These are phyloP conservation scores for Mico argentatus DNA, from an alignment of 2,797 vertebrate genomes.

Conservation along the genomic window DNA sequence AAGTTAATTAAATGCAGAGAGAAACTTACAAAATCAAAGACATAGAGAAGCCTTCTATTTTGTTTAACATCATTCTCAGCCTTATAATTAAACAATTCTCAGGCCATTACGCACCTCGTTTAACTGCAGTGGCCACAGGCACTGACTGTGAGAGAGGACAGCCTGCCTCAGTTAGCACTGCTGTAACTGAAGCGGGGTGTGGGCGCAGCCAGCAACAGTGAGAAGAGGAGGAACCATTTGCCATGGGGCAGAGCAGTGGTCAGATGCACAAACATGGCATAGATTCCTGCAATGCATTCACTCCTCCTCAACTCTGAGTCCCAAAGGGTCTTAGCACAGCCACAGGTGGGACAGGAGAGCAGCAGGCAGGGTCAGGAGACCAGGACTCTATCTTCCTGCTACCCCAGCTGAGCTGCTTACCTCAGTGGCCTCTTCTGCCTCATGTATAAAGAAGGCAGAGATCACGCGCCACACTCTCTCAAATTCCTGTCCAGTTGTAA, in stretches of 20 bases:
- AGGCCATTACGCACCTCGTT: rapidly evolving
- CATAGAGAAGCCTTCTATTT: not conserved
- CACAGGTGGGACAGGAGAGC: not conserved
- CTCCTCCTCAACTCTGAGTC: not conserved
- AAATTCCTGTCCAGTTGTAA: no score
- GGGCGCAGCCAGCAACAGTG: not conserved
- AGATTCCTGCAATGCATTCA: rapidly evolving
- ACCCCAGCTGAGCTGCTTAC: rapidly evolving
- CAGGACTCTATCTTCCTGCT: not conserved
- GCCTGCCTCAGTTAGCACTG: rapidly evolving
- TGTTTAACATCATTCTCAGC: not conserved
- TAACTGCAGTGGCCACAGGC: not conserved
- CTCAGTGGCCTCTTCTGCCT: no score
- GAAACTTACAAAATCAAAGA: not conserved
- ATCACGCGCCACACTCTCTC: rapidly evolving
- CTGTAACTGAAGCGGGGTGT: not conserved
- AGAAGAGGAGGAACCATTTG: no score
- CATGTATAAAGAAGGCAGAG: not conserved
- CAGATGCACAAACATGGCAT: not conserved
- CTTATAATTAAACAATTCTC: not conserved
- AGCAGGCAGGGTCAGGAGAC: rapidly evolving
- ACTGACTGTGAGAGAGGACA: rapidly evolving
- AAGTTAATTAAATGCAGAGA: not conserved
- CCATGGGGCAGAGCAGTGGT: rapidly evolving
- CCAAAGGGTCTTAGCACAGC: not conserved